These are phyloP conservation scores for Florisuga fusca DNA, from an alignment of 2,797 vertebrate species.

Conservation along the genomic window DNA sequence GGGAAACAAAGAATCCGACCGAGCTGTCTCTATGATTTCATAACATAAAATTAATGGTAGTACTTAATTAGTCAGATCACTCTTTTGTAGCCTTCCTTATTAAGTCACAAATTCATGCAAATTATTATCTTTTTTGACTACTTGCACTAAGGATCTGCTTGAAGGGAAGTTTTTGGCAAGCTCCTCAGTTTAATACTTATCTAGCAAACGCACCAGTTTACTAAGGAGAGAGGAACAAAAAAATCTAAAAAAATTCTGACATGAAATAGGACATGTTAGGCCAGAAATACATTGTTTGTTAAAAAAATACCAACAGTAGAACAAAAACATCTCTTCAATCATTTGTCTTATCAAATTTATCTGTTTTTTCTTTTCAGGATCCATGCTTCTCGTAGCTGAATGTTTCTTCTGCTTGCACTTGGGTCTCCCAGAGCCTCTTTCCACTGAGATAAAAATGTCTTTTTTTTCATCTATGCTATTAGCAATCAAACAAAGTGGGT, in stretches of 20 bases:
- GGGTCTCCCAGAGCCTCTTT: not conserved
- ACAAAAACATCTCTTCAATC: slow-evolving; percentile 18
- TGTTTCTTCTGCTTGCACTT: not conserved
- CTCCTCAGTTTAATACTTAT: not conserved
- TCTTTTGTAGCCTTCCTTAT: not conserved
- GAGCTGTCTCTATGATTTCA: not conserved
- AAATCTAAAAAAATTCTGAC: not conserved
- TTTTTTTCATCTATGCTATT: slow-evolving; percentile 1
- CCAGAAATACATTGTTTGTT: not conserved
- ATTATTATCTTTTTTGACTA: not conserved
- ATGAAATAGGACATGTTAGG: not conserved
- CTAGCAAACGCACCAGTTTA: not conserved
- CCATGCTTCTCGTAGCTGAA: not conserved
- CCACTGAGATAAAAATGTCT: not conserved
- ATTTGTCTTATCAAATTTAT: not conserved
- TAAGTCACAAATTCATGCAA: not conserved
- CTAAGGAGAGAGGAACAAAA: not conserved
- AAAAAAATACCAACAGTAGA: slow-evolving; percentile 12
- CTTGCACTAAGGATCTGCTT: not conserved
- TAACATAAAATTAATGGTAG: not conserved
- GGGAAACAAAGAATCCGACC: not conserved
- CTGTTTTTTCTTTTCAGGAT: not conserved
- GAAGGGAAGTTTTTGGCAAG: not conserved
- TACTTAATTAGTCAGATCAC: not conserved
- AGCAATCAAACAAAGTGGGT: not conserved